phyloP scores from a whole-genome alignment of 2,888 invertebrate genomes.

The Zeuzera pyrina region DNA sequence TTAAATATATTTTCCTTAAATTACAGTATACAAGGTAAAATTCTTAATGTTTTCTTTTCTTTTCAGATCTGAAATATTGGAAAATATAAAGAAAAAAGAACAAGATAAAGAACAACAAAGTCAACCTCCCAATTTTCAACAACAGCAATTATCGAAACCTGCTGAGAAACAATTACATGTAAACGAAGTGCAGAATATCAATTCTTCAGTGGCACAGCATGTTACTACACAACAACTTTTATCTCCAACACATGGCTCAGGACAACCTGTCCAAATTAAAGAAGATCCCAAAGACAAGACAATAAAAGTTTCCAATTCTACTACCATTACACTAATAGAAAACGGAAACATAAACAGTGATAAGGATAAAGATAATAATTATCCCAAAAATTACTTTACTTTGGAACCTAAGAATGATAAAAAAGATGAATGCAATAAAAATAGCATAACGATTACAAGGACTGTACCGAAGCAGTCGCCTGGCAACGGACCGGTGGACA shows the following conservation, averaged over 20 bases:
- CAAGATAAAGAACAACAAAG: slow-evolving; percentile 53
- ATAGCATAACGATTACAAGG: slow-evolving; percentile 65
- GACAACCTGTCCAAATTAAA: slow-evolving; percentile 35
- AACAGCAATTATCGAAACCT: slow-evolving; percentile 34
- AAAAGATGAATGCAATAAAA: slow-evolving; percentile 64
- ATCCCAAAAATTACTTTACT: slow-evolving; percentile 58
- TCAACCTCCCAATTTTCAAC: slow-evolving; percentile 41
- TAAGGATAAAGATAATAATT: slow-evolving; percentile 53
- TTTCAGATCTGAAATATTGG: slow-evolving; percentile 76
- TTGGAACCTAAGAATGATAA: slow-evolving; percentile 60
- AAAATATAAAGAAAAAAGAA: slow-evolving; percentile 71
- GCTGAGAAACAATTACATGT: slow-evolving; percentile 35
- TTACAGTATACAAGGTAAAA: neutral
- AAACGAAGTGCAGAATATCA: slow-evolving; percentile 35
- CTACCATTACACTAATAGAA: slow-evolving; percentile 60
- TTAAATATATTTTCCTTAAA: too few species aligned
- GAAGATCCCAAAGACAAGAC: slow-evolving; percentile 58
- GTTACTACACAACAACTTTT: slow-evolving; percentile 50
- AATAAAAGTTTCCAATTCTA: slow-evolving; percentile 59
- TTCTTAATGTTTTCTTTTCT: slow-evolving; percentile 9
- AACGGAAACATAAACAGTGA: slow-evolving; percentile 46
- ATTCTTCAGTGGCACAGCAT: slow-evolving; percentile 49
- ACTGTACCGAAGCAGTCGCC: slow-evolving; percentile 52
- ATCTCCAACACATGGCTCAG: slow-evolving; percentile 41
- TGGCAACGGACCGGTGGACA: slow-evolving; percentile 36